Evolutionary conservation across 2,888 invertebrate genomes (phyloP), one percentile per base, ranked within the genome.

Genomic region (Nephrocerus scutellatus): DNA sequence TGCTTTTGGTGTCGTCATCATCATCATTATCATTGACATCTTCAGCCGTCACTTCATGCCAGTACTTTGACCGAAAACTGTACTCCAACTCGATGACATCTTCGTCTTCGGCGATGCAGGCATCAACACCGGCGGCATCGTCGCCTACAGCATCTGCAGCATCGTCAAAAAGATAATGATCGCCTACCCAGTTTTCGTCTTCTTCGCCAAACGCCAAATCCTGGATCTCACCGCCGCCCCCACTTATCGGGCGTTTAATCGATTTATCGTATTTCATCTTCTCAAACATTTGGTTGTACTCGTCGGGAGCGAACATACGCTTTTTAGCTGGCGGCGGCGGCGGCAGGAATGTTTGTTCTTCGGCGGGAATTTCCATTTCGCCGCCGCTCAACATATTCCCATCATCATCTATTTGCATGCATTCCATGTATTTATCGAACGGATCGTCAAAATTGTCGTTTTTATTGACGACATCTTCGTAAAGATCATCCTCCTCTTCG

Each of bases 201-300:
- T 57, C 49, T 64, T 68, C 20, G 55, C 56, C 16, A 53, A 45
- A 7, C 59, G 56, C 10, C 48, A 46, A 10, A 43, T 43, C 19
- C 46, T 45, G 43, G 25, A 31, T 39, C 5, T 62, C 64, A 6
- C 58, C 56, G 32, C 67, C 66, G 12, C 67, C 48, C 22, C 68
- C 66, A 33, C 66, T 70, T 45, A 71, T 69, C 0, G 70, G 70
- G 1, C 62, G 38, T 32, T 54, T 5, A 58, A 46, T 21, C 61
- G 60, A 53, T 65, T 68, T 16, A 57, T 60, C 14, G 63, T 70
- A 34, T 68, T 70, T 5, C 56, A 62, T 32, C 25, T 51, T 47
- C 36, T 43, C 50, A 30, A 48, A 53, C 47, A 59, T 46, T 33
- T 50, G 48, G 12, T 47, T 44, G 34, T 57, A 59, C 13, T 57